Conservation (phyloP, 2,888 invertebrate species). For the Theretra japonica region DNA sequence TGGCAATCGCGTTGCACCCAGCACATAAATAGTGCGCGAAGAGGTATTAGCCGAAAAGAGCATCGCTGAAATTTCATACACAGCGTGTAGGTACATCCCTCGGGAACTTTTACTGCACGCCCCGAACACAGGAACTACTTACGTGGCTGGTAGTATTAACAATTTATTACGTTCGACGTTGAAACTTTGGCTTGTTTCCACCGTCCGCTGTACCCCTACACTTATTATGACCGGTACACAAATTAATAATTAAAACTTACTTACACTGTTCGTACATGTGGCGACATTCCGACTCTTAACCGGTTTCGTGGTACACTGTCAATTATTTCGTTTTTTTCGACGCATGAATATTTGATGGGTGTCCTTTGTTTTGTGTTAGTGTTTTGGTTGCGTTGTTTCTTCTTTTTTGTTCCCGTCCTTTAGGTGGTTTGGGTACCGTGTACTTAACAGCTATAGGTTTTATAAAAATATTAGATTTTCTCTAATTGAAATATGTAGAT, state of each 20-base stretch:
- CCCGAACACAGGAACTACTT: not conserved
- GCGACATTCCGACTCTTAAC: not conserved
- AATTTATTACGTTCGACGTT: slow-evolving; percentile 21
- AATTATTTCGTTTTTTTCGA: not conserved
- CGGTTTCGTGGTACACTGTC: not conserved
- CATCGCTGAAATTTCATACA: slow-evolving; percentile 5
- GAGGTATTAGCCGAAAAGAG: not conserved
- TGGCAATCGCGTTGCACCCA: not conserved
- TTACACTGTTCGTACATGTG: not conserved
- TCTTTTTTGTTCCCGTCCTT: not conserved
- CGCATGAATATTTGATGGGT: not conserved
- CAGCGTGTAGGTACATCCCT: not conserved
- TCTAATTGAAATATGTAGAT: too few species aligned
- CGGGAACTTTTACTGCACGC: slow-evolving; percentile 9
- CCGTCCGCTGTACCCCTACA: slow-evolving; percentile 3
- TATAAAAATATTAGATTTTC: too few species aligned
- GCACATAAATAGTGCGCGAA: not conserved
- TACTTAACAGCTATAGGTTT: too few species aligned
- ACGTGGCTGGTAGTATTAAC: slow-evolving; percentile 14
- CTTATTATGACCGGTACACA: slow-evolving; percentile 8
- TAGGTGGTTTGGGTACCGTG: too few species aligned
- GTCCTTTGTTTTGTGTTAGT: not conserved
- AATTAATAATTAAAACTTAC: slow-evolving; percentile 16
- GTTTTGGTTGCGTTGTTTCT: not conserved
- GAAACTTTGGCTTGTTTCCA: slow-evolving; percentile 17